Conservation (phyloP, 2,113 vertebrate genomes). For the Nansenia antarctica region DNA sequence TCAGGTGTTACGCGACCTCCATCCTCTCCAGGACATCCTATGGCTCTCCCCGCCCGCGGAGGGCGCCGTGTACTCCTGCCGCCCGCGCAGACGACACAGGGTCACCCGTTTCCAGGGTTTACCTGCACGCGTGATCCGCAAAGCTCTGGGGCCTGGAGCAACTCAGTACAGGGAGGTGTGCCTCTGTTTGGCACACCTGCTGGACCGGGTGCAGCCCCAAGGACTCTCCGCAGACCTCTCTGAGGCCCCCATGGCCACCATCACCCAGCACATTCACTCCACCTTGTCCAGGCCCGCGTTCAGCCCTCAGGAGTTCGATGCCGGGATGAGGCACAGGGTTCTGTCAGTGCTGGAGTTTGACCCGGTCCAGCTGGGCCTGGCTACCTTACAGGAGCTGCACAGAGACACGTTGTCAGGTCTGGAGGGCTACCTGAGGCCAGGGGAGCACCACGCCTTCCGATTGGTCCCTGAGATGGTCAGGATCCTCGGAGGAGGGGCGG, state of each 20-base stretch:
- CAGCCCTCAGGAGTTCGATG: conserved; percentile 36
- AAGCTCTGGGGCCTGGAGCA: conserved; percentile 22
- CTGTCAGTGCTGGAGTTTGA: conserved; percentile 41
- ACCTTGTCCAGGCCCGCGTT: conserved; percentile 34
- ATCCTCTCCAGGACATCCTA: conserved; percentile 25
- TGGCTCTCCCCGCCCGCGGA: conserved; percentile 22
- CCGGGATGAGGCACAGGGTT: conserved; percentile 41
- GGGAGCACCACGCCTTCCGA: conserved; percentile 49
- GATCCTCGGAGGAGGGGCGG: conserved; percentile 21
- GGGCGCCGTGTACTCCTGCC: conserved; percentile 39
- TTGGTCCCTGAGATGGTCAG: conserved; percentile 29
- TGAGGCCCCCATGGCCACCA: not conserved
- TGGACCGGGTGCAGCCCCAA: conserved; percentile 13
- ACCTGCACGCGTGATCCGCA: conserved; percentile 38
- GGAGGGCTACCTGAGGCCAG: conserved; percentile 37
- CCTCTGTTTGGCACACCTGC: conserved; percentile 19
- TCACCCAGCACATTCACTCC: conserved; percentile 26
- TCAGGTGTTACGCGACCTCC: conserved; percentile 52
- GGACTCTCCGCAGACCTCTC: not conserved
- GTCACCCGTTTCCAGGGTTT: conserved; percentile 54
- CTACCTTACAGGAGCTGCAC: conserved; percentile 44
- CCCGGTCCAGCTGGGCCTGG: conserved; percentile 27
- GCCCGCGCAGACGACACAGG: conserved; percentile 37
- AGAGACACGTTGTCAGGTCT: conserved; percentile 39
- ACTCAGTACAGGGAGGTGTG: conserved; percentile 41